Base-by-base conservation (phyloP, 2,888 invertebrate species). In the Erebia epiphron region DNA sequence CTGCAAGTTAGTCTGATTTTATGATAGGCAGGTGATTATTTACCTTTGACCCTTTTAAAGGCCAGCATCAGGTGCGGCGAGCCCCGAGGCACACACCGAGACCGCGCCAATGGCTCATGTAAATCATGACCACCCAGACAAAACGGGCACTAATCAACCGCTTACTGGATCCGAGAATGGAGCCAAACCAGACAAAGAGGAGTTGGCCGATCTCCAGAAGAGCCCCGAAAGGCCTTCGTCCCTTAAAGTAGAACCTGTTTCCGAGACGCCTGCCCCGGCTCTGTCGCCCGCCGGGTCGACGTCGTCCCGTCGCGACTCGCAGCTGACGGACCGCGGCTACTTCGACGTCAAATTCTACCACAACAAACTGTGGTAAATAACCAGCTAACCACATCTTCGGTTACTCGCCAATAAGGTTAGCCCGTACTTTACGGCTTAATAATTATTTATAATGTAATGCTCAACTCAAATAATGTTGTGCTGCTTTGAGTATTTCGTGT, bases 301-400 rank as follows among this genome's bases (percentile, higher is more conserved):
- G 0, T 43, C 69, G 1, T 76, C 81, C 2, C 86, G 85, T 46
- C 86, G 86, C 49, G 86, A 75, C 75, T 84, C 93, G 10, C 94
- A 94, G 64, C 87, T 93, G 72, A 96, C 96, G 21, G 95, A 95
- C 64, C 94, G 95, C 80, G 96, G 96, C 58, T 96, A 95, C 85
- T 94, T 96, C 78, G 96, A 97, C 88, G 93, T 97, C 58, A 97
- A 97, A 83, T 96, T 96, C 88, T 96, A 96, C 86, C 96, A 96
- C 87, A 96, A 96, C 80, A 96, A 95, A 79, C 92, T 97, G 79
- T 97, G 97, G 97, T 97, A 96, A 72, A 73, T 61, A 18, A 68
- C 68, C 68, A 71, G 56, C 68, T 72, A 67, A 56, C 52, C 52
- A 54, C 54, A 2, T 52, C 16, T 16, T 16, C 18, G 11, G 54